A percentile compares a stretch with the other conserved stretches of the same genome.
phyloP scores from a whole-genome alignment of 1,140 invertebrate genomes.

The Caerostris darwini region DNA sequence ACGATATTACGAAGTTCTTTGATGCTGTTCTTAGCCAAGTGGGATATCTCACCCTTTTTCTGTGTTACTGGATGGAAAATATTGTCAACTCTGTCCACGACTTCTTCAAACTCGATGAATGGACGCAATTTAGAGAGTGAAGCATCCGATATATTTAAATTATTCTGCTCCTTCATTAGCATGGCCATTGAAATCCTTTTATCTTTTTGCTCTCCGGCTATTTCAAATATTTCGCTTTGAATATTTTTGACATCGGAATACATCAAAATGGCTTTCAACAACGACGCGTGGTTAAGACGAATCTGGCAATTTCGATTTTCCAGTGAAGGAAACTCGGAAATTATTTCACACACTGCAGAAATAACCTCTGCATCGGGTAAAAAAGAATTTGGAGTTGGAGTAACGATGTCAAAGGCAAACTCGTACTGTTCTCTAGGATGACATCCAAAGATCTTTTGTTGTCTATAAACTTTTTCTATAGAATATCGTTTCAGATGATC shows the following conservation, averaged over 20 bases:
- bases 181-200: slow-evolving; percentile 85
- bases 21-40: slow-evolving; percentile 81
- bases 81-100: slow-evolving; percentile 85
- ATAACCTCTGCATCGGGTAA: slow-evolving; percentile 93
- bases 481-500: slow-evolving; percentile 91
- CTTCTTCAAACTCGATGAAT: slow-evolving; percentile 88
- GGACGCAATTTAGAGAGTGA: slow-evolving; percentile 87
- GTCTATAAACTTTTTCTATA: slow-evolving; percentile 92
- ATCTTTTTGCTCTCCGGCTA: slow-evolving; percentile 66
- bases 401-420: slow-evolving; percentile 96
- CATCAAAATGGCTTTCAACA: slow-evolving; percentile 90
- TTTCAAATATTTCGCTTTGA: slow-evolving; percentile 51
- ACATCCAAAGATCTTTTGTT: slow-evolving; percentile 90
- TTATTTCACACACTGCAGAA: slow-evolving; percentile 89
- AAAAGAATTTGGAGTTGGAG: slow-evolving; percentile 84
- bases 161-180: slow-evolving; percentile 85
- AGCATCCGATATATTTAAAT: slow-evolving; percentile 87
- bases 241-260: slow-evolving; percentile 89
- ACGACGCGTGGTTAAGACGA: slow-evolving; percentile 90
- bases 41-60: slow-evolving; percentile 85
- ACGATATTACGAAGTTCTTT: slow-evolving; percentile 87
- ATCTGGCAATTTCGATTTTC: slow-evolving; percentile 88
- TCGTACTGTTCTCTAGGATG: slow-evolving; percentile 94
- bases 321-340: slow-evolving; percentile 87
- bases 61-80: slow-evolving; percentile 79